Evolutionary conservation across 2,888 invertebrate species (phyloP).

Genomic region (Mythimna lalbum): DNA sequence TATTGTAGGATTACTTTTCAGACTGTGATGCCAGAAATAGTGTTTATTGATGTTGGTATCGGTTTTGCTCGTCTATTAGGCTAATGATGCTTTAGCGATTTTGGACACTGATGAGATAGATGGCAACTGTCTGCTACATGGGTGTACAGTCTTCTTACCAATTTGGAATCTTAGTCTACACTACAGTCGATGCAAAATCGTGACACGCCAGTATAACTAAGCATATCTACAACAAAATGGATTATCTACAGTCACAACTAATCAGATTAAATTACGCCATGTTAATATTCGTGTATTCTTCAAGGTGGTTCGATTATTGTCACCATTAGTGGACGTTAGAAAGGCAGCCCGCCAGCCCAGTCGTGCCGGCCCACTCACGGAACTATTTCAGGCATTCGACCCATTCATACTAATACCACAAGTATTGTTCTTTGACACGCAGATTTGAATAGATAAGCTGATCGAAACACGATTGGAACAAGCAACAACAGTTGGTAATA

Average conservation of each 20-base stretch:
- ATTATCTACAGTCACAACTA: constrained; percentile 17
- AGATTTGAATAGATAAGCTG: constrained; percentile 57
- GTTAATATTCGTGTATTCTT: constrained; percentile 39
- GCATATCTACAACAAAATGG: background rate
- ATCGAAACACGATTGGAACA: constrained; percentile 53
- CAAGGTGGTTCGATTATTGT: constrained; percentile 53
- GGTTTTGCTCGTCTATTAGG: constrained; percentile 9
- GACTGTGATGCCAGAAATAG: background rate
- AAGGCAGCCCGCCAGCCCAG: constrained; percentile 51
- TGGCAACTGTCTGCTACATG: background rate
- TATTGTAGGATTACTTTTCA: constrained; percentile 11
- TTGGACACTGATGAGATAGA: background rate
- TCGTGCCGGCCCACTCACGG: constrained; percentile 70
- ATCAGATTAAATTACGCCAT: constrained; percentile 33
- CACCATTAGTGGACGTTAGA: constrained; percentile 57
- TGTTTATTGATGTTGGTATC: constrained; percentile 12
- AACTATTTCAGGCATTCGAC: constrained; percentile 71
- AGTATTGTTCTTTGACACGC: constrained; percentile 59
- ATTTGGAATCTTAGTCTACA: background rate
- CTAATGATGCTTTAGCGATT: background rate
- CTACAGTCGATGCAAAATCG: background rate
- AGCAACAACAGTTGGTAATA: constrained; percentile 31
- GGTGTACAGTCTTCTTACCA: background rate
- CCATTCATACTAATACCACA: constrained; percentile 63
- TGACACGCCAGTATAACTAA: background rate